Conservation (phyloP, 2,797 vertebrate species). For the Chromis chromis region DNA sequence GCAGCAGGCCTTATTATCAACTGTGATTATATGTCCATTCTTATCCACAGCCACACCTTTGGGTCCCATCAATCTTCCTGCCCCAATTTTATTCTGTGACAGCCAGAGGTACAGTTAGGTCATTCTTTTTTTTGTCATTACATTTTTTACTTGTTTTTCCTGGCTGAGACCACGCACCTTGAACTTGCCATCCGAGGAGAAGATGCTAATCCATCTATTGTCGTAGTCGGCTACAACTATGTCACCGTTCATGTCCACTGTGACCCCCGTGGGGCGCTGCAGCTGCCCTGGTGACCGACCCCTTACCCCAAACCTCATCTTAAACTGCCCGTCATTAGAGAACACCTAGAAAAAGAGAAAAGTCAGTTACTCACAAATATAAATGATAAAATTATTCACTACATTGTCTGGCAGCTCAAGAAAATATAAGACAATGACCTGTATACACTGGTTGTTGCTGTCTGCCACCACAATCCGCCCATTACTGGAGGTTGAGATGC, state of each 20-base stretch:
- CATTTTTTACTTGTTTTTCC: rapidly evolving
- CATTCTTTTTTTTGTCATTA: background rate
- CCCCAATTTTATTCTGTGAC: conserved; percentile 92
- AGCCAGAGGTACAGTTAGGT: background rate
- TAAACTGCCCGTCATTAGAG: conserved; percentile 95
- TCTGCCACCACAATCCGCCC: conserved; percentile 95
- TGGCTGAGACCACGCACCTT: conserved; percentile 82
- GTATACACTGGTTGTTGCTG: conserved; percentile 98
- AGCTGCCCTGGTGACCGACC: conserved; percentile 96
- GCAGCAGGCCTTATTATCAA: conserved; percentile 97
- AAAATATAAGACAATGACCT: conserved; percentile 78
- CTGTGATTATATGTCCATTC: conserved; percentile 96
- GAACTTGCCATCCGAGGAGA: conserved; percentile 96
- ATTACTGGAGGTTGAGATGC: conserved; percentile 91
- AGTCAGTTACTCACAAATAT: background rate
- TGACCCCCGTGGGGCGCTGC: conserved; percentile 94
- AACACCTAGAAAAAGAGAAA: conserved; percentile 84
- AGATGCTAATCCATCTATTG: conserved; percentile 99
- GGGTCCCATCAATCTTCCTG: conserved; percentile 94
- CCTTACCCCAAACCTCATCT: conserved; percentile 94
- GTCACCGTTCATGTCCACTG: conserved; percentile 93
- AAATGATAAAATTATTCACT: background rate
- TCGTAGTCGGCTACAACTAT: conserved; percentile 96
- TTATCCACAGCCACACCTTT: conserved; percentile 95
- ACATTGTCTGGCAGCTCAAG: background rate